Evolutionary conservation across 2,113 vertebrate species (phyloP).

Genomic region (Poicephalus meyeri): DNA sequence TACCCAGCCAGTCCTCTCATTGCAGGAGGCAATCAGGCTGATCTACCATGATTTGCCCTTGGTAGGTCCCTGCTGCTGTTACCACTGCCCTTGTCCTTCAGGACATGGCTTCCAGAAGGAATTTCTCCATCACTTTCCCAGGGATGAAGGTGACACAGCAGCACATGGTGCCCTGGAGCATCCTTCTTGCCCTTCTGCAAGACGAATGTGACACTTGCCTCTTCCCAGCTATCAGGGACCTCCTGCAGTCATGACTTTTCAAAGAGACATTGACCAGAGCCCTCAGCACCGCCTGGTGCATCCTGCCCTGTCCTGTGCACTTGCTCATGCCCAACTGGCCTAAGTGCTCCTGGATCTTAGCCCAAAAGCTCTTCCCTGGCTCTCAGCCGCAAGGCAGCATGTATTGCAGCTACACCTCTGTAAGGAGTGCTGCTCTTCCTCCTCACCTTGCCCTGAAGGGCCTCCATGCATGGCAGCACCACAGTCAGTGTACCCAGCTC

Average conservation of each 20-base stretch:
- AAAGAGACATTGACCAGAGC: background rate
- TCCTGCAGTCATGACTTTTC: background rate
- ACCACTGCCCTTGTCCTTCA: background rate
- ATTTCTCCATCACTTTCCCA: background rate
- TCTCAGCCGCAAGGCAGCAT: rapidly evolving
- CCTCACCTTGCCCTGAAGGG: background rate
- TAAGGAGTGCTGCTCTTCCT: background rate
- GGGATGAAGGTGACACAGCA: background rate
- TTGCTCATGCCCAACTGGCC: background rate
- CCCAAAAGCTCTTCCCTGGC: background rate
- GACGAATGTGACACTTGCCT: background rate
- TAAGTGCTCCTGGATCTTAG: background rate
- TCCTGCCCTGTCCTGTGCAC: background rate
- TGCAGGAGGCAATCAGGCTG: background rate
- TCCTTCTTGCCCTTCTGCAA: background rate
- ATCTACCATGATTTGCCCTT: background rate
- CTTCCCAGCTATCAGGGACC: background rate
- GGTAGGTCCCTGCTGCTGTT: background rate
- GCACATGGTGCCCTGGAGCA: background rate
- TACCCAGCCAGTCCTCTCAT: background rate
- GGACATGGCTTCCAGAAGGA: background rate
- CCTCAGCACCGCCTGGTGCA: rapidly evolving
- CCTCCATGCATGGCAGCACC: background rate
- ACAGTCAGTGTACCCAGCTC: background rate
- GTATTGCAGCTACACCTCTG: background rate